A percentile compares a stretch with the other conserved stretches of the same genome.
These are phyloP conservation scores for Parnassius mnemosyne DNA, from an alignment of 2,888 invertebrate genomes.

Conservation along the genomic window DNA sequence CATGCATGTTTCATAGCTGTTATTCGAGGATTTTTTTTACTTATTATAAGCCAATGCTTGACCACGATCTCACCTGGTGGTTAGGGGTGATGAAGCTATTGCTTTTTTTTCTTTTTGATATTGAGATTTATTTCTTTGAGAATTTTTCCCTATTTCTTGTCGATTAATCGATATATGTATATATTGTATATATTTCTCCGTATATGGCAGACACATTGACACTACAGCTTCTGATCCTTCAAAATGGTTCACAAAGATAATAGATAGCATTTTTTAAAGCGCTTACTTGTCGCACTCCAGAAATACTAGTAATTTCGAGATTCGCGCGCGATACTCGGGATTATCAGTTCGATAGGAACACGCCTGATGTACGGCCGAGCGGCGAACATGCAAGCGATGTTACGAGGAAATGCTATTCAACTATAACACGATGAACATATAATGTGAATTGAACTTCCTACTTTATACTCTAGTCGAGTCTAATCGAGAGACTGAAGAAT, in stretches of 20 bases:
- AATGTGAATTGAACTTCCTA: not conserved
- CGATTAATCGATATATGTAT: no score
- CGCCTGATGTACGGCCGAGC: slow-evolving; percentile 17
- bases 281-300: slow-evolving; percentile 11
- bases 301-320: slow-evolving; percentile 13
- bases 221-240: not conserved
- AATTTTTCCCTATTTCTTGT: no score
- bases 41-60: no score
- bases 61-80: no score
- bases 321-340: slow-evolving; percentile 6
- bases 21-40: no score
- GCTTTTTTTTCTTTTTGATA: no score
- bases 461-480: not conserved
- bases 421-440: slow-evolving; percentile 6
- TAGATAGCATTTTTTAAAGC: slow-evolving; percentile 9
- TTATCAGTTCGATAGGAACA: slow-evolving; percentile 23
- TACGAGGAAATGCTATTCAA: slow-evolving; percentile 5
- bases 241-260: not conserved
- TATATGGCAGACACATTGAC: no score
- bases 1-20: no score
- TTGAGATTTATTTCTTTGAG: no score
- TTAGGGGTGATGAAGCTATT: no score
- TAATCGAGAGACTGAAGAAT: no score
- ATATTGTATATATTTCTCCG: no score
- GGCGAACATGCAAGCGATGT: slow-evolving; percentile 10